phyloP scores from a whole-genome alignment of 2,797 vertebrate species.

The Decapterus maruadsi region DNA sequence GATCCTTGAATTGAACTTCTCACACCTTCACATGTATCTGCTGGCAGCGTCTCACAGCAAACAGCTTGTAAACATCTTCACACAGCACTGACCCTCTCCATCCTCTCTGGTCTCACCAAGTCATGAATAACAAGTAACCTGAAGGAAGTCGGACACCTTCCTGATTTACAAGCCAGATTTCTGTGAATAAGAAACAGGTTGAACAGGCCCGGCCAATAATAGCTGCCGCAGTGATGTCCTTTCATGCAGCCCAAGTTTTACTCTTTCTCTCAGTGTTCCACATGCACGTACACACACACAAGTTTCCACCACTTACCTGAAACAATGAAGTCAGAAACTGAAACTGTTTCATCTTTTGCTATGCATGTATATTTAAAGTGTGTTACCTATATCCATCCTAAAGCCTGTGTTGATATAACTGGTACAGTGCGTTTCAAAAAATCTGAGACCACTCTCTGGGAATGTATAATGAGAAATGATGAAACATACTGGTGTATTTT shows the following conservation, averaged over 20 bases:
- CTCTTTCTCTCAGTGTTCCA: background rate
- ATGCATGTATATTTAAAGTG: too few relatives aligned
- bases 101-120: background rate
- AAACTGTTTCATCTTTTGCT: too few relatives aligned
- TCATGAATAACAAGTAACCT: constrained; percentile 8
- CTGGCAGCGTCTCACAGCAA: background rate
- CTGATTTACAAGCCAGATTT: constrained; percentile 40
- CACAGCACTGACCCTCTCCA: constrained; percentile 3
- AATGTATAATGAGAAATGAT: too few relatives aligned
- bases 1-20: background rate
- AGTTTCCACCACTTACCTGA: too few relatives aligned
- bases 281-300: background rate
- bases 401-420: too few relatives aligned
- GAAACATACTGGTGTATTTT: too few relatives aligned
- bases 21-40: background rate
- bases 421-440: too few relatives aligned
- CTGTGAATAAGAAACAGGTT: constrained; percentile 55
- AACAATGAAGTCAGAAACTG: too few relatives aligned
- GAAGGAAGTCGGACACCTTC: constrained; percentile 35
- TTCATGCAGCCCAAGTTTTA: background rate
- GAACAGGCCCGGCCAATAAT: constrained; percentile 45
- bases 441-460: too few relatives aligned
- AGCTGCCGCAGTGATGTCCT: constrained; percentile 5
- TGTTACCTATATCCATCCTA: too few relatives aligned
- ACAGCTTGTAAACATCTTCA: background rate